Conservation (phyloP, 2,113 vertebrate species). For the Apodemus speciosus region DNA sequence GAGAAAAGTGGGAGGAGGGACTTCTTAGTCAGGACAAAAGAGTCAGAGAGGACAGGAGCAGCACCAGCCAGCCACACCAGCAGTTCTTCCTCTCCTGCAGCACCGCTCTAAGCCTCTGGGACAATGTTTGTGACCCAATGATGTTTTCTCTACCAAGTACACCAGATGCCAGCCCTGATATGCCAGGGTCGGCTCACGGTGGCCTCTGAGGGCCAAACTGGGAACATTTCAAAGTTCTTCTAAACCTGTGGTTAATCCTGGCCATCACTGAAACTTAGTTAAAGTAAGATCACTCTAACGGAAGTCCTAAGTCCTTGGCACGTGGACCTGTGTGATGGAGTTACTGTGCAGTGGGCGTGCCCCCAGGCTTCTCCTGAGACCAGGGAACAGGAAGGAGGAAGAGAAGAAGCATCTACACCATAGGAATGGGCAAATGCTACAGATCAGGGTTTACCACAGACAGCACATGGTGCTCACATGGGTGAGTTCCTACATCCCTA, state of each 20-base stretch:
- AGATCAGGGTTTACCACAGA: neutral
- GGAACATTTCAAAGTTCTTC: neutral
- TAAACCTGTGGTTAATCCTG: neutral
- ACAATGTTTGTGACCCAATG: accelerated
- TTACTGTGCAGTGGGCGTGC: accelerated
- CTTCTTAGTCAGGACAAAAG: neutral
- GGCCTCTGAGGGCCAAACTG: neutral
- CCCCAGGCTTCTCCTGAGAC: accelerated
- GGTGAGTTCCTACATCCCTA: neutral
- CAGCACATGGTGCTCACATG: neutral
- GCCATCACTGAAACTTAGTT: neutral
- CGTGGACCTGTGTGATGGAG: accelerated
- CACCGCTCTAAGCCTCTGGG: neutral
- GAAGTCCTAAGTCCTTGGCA: neutral
- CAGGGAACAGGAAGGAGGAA: neutral
- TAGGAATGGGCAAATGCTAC: neutral
- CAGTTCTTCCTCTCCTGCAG: accelerated
- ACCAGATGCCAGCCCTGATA: too few species aligned
- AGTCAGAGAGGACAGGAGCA: neutral
- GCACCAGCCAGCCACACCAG: too few species aligned
- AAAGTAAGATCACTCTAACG: neutral
- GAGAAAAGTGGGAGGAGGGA: neutral
- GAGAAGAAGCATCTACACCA: neutral
- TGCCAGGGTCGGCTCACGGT: neutral
- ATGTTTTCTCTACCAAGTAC: neutral